A percentile compares a stretch with the other conserved stretches of the same genome.
Evolutionary conservation across 2,888 invertebrate genomes (phyloP).

Genomic region (Leptinotarsa juncta): DNA sequence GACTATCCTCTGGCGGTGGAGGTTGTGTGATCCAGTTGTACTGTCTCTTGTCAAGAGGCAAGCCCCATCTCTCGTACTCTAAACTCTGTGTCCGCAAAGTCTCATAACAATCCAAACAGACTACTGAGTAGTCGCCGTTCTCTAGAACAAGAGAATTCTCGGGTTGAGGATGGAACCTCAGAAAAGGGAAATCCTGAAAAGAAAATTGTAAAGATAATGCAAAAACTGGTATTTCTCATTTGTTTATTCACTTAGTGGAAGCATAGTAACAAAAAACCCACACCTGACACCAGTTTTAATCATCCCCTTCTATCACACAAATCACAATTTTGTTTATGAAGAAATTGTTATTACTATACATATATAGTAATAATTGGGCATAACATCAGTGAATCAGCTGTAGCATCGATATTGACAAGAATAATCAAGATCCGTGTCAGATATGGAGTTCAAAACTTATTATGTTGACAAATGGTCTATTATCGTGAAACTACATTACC

Average conservation of each 20-base stretch:
- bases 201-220: not conserved
- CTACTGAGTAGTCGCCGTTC: slow-evolving; percentile 90
- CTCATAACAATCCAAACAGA: slow-evolving; percentile 93
- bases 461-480: not conserved
- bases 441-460: not conserved
- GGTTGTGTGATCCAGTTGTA: slow-evolving; percentile 96
- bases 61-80: slow-evolving; percentile 90
- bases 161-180: slow-evolving; percentile 84
- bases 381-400: no score
- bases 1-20: slow-evolving; percentile 91
- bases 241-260: not conserved
- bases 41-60: slow-evolving; percentile 89
- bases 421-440: not conserved
- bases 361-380: no score
- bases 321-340: no score
- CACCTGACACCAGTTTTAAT: not conserved
- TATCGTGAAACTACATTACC: slow-evolving; percentile 62
- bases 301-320: not conserved
- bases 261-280: not conserved
- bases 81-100: slow-evolving; percentile 90
- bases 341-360: no score
- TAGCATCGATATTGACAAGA: not conserved
- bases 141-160: slow-evolving; percentile 87
- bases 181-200: slow-evolving; percentile 85
- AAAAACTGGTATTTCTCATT: not conserved